Conservation (phyloP, 2,797 vertebrate species). For the Cirrhinus molitorella region DNA sequence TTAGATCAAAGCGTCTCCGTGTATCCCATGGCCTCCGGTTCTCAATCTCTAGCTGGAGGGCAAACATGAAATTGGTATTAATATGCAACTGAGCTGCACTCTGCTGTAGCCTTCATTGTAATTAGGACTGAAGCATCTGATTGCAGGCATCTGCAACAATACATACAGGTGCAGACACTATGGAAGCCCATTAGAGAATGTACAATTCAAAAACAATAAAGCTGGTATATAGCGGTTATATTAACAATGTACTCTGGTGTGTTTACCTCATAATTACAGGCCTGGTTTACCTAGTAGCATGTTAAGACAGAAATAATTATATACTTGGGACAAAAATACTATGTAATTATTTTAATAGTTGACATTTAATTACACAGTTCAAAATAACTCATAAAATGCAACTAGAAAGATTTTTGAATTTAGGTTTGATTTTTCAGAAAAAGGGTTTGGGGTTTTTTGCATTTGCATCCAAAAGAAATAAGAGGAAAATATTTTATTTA, state of each 20-base stretch:
- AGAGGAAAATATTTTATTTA: neutral
- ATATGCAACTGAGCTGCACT: constrained; percentile 78
- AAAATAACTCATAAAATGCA: neutral
- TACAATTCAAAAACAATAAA: constrained; percentile 3
- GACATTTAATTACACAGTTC: neutral
- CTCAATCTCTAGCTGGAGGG: constrained; percentile 75
- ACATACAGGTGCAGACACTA: constrained; percentile 19
- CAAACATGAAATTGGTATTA: constrained; percentile 83
- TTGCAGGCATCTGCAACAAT: constrained; percentile 4
- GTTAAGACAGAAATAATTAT: neutral
- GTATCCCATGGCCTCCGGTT: constrained; percentile 75
- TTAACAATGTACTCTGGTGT: neutral
- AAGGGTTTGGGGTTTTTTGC: neutral
- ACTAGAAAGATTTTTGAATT: neutral
- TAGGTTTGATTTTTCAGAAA: neutral
- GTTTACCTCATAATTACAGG: constrained; percentile 14
- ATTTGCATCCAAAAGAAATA: neutral
- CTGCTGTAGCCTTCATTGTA: constrained; percentile 74
- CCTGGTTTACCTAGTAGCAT: neutral
- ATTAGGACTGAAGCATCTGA: constrained; percentile 65
- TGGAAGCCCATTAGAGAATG: neutral
- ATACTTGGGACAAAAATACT: neutral
- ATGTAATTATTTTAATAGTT: constrained; percentile 24
- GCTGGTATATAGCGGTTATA: neutral
- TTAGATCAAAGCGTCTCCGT: constrained; percentile 80